Conservation (phyloP, 1,140 invertebrate species). For the Camponotus vicinus region DNA sequence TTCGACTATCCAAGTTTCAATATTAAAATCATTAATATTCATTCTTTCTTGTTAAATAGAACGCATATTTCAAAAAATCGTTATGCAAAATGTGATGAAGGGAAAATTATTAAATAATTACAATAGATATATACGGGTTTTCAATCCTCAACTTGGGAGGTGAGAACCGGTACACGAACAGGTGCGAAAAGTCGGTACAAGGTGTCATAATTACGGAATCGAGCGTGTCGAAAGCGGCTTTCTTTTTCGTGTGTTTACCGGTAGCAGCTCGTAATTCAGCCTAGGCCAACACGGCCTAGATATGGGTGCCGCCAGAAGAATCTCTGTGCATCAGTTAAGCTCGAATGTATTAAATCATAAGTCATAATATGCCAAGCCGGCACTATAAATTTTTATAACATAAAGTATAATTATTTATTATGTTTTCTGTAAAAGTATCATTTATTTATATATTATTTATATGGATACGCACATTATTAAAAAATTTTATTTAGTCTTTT, state of each 20-base stretch:
- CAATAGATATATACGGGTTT: not conserved
- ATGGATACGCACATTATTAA: not conserved
- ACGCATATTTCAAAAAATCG: not conserved
- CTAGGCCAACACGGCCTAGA: conserved; percentile 36
- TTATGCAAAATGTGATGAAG: too few relatives aligned
- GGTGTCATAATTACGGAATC: conserved; percentile 66
- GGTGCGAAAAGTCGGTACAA: conserved; percentile 60
- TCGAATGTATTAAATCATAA: not conserved
- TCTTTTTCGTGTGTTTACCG: conserved; percentile 7
- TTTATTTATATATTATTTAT: not conserved
- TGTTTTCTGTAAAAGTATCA: not conserved
- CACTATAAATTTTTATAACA: not conserved
- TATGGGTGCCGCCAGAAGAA: not conserved
- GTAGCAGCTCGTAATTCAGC: conserved; percentile 31
- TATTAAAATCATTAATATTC: not conserved
- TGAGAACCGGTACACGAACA: conserved; percentile 42
- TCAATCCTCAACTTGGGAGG: conserved; percentile 26
- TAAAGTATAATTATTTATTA: not conserved
- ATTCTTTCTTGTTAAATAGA: not conserved
- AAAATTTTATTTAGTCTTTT: not conserved
- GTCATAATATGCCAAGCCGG: not conserved
- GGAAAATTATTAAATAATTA: not conserved
- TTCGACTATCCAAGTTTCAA: not conserved
- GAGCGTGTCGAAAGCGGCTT: conserved; percentile 60
- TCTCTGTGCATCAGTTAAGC: not conserved